Evolutionary conservation across 2,888 invertebrate species (phyloP).

Genomic region (Odontocerum albicorne): DNA sequence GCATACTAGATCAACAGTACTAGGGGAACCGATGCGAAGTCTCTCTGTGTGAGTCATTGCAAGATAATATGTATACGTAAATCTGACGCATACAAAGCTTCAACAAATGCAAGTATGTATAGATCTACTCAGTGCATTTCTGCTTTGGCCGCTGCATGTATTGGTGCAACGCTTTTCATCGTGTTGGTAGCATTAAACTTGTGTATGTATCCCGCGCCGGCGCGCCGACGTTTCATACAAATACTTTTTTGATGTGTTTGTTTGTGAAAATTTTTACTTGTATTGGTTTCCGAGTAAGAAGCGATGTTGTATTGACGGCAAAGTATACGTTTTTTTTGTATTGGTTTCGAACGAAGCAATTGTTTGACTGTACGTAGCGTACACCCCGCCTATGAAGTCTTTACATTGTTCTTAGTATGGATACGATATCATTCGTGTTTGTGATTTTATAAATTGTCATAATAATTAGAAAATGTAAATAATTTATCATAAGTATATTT

Average conservation of each 20-base stretch:
- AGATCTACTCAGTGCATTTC: conserved; percentile 12
- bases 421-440: no score
- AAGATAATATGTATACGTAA: background rate
- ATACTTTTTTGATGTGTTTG: conserved; percentile 17
- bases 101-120: conserved; percentile 1
- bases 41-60: conserved; percentile 10
- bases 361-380: conserved; percentile 3
- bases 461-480: no score
- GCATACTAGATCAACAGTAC: conserved; percentile 54
- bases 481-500: no score
- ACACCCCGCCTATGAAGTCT: conserved; percentile 8
- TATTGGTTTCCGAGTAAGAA: conserved; percentile 18
- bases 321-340: conserved; percentile 11
- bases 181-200: background rate
- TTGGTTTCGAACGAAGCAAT: conserved; percentile 9
- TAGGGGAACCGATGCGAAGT: background rate
- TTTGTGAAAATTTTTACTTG: conserved; percentile 19
- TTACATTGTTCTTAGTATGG: conserved; percentile 12
- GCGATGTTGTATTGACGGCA: conserved; percentile 13
- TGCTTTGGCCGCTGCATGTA: background rate
- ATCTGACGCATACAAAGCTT: background rate
- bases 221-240: conserved; percentile 14
- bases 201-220: conserved; percentile 9
- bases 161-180: conserved; percentile 5
- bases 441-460: no score